Percentiles rank a stretch among this genome's conserved stretches.
phyloP scores from a whole-genome alignment of 2,888 invertebrate species.

The Pyrgus malvae region DNA sequence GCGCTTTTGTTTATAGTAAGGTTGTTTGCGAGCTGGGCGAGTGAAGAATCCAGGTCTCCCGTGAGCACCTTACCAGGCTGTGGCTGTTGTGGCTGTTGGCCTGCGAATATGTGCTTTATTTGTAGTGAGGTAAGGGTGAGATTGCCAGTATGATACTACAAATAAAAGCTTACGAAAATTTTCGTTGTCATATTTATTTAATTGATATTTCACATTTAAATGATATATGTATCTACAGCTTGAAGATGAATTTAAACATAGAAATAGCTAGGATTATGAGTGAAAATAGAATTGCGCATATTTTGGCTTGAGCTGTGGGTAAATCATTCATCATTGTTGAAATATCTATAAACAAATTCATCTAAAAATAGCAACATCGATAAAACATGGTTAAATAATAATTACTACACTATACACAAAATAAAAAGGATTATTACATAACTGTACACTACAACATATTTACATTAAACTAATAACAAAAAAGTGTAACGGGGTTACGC shows the following conservation, averaged over 20 bases:
- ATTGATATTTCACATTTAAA: no score
- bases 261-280: no score
- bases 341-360: no score
- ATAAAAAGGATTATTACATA: neutral
- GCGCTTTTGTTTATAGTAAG: slow-evolving; percentile 92
- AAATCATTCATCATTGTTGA: no score
- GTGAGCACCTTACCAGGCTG: slow-evolving; percentile 89
- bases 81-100: slow-evolving; percentile 61
- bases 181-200: no score
- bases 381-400: neutral
- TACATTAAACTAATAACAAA: neutral
- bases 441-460: slow-evolving; percentile 3
- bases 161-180: no score
- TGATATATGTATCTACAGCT: no score
- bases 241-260: no score
- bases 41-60: slow-evolving; percentile 96
- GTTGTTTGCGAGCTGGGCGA: slow-evolving; percentile 96
- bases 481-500: slow-evolving; percentile 6
- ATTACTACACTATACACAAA: neutral
- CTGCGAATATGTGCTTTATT: slow-evolving; percentile 42
- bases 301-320: no score
- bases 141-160: neutral
- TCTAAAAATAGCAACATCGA: neutral
- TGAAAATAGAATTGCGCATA: no score
- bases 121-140: neutral